phyloP scores from a whole-genome alignment of 2,797 vertebrate genomes.

The Clarias laeviceps region DNA sequence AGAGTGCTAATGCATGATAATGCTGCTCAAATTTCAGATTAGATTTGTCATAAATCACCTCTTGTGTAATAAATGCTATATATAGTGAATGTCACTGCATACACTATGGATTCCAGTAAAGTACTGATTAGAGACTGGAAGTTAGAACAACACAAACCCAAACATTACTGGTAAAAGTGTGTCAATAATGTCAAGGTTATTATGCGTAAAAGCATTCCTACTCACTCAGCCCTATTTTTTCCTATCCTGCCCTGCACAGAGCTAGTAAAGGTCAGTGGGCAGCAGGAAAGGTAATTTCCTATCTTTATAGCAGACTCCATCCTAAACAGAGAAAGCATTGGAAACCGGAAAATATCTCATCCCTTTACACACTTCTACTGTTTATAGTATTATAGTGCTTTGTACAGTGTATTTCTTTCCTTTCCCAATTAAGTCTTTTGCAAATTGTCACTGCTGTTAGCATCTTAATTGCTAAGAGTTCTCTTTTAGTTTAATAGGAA shows the following conservation, averaged over 20 bases:
- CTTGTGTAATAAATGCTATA: background rate
- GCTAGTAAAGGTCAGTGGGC: constrained; percentile 31
- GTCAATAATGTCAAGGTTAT: background rate
- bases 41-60: background rate
- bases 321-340: constrained; percentile 8
- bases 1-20: background rate
- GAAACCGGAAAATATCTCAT: background rate
- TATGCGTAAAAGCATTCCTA: background rate
- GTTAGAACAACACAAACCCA: background rate
- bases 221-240: background rate
- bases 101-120: background rate
- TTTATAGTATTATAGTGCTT: background rate
- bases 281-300: constrained; percentile 43
- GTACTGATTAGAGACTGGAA: background rate
- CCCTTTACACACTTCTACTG: background rate
- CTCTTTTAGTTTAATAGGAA: background rate
- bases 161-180: background rate
- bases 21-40: background rate
- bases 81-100: background rate
- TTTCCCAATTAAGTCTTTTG: background rate
- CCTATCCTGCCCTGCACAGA: constrained; percentile 19
- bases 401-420: background rate
- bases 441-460: background rate
- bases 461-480: too few species aligned
- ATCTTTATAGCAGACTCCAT: constrained; percentile 17